These are phyloP conservation scores for Oreochromis spilurus DNA, from an alignment of 2,113 vertebrate species.

Conservation along the genomic window DNA sequence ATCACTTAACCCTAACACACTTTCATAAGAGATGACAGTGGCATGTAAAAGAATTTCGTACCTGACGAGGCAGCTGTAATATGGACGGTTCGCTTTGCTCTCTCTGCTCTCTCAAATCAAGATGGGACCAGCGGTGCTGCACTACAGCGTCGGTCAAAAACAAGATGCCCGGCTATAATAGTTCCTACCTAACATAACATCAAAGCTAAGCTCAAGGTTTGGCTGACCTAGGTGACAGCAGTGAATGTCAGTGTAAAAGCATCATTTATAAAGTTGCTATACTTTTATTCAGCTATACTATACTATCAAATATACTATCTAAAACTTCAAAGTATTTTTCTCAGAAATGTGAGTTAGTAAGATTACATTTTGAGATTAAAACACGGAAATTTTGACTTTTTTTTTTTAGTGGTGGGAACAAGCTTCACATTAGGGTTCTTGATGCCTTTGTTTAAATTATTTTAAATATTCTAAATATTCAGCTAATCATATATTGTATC, in stretches of 20 bases:
- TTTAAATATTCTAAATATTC: neutral
- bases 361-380: neutral
- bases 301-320: neutral
- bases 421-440: neutral
- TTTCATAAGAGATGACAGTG: constrained; percentile 36
- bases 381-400: neutral
- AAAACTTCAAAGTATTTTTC: neutral
- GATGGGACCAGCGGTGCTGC: constrained; percentile 74
- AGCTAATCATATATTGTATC: neutral
- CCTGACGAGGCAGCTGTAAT: constrained; percentile 81
- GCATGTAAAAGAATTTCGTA: constrained; percentile 51
- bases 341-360: neutral
- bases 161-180: neutral
- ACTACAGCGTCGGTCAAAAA: constrained; percentile 45
- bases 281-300: neutral
- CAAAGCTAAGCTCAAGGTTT: neutral
- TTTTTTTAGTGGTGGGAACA: neutral
- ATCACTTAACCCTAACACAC: neutral
- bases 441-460: neutral
- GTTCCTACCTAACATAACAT: constrained; percentile 47
- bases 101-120: constrained; percentile 69
- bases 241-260: neutral
- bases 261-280: neutral
- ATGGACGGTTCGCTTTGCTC: constrained; percentile 73
- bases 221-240: neutral